These are phyloP conservation scores for Ditula angustiorana DNA, from an alignment of 2,888 invertebrate genomes.

Conservation along the genomic window DNA sequence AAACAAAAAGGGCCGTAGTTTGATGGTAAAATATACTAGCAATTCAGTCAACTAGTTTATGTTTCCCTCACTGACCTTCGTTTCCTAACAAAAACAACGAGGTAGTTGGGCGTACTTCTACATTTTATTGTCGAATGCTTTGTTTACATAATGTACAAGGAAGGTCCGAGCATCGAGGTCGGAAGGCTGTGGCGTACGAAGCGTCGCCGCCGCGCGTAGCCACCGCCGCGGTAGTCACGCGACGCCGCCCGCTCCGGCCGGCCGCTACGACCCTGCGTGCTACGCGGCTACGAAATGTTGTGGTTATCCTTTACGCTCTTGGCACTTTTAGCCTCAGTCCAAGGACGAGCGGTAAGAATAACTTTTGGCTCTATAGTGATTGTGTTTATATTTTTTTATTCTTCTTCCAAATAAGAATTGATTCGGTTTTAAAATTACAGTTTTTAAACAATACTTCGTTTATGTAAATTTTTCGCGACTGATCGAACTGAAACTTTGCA, in stretches of 20 bases:
- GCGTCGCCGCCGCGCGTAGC: slow-evolving; percentile 48
- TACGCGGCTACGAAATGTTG: slow-evolving; percentile 72
- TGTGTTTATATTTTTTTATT: not conserved
- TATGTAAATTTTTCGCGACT: not conserved
- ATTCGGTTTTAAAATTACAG: not conserved
- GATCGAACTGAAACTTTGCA: too few species aligned
- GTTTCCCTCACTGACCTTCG: slow-evolving; percentile 30
- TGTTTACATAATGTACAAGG: slow-evolving; percentile 73
- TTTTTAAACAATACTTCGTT: not conserved
- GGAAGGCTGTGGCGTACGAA: slow-evolving; percentile 37
- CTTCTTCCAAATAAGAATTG: too few species aligned
- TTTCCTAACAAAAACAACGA: slow-evolving; percentile 42
- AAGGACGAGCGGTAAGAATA: slow-evolving; percentile 82
- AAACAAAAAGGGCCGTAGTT: slow-evolving; percentile 1
- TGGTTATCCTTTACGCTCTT: slow-evolving; percentile 68
- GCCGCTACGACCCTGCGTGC: slow-evolving; percentile 60
- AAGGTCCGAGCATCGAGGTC: slow-evolving; percentile 57
- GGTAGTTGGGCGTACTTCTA: slow-evolving; percentile 63
- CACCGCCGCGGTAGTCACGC: slow-evolving; percentile 77
- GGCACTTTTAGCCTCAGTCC: slow-evolving; percentile 74
- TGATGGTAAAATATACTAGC: slow-evolving; percentile 13
- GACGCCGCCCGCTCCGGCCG: slow-evolving; percentile 66
- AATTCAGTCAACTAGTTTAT: slow-evolving; percentile 24
- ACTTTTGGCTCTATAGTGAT: slow-evolving; percentile 48
- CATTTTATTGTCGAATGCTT: slow-evolving; percentile 72